phyloP scores from a whole-genome alignment of 2,797 vertebrate species.

The Hypotaenidia philippensis region DNA sequence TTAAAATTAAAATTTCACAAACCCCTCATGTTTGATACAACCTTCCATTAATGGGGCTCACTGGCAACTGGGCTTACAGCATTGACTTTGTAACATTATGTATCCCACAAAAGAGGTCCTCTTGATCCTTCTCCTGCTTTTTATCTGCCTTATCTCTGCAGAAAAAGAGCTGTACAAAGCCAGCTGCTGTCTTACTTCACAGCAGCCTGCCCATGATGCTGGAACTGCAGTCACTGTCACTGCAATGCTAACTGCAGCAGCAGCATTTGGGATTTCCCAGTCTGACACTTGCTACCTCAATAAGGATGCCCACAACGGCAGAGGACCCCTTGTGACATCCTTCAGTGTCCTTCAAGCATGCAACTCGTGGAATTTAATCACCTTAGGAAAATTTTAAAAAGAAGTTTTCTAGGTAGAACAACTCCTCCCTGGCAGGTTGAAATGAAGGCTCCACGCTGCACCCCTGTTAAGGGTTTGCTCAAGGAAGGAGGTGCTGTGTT shows the following conservation, averaged over 20 bases:
- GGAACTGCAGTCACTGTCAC: accelerated
- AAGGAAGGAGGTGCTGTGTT: neutral
- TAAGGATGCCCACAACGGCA: neutral
- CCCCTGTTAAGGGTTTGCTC: neutral
- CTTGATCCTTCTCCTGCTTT: neutral
- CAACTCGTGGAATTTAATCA: neutral
- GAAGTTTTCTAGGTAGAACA: neutral
- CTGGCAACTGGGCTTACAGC: accelerated
- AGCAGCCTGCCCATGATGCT: neutral
- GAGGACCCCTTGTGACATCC: neutral
- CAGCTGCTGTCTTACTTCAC: neutral
- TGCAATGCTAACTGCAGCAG: neutral
- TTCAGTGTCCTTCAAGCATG: neutral
- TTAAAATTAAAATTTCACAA: neutral
- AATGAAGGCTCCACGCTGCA: neutral
- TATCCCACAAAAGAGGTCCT: neutral
- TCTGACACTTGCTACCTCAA: neutral
- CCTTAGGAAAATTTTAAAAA: neutral
- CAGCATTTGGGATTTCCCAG: neutral
- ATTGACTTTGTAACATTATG: neutral
- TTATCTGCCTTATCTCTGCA: neutral
- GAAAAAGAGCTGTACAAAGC: neutral
- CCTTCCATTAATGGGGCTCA: neutral
- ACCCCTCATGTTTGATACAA: neutral
- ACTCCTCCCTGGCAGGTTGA: neutral